Evolutionary conservation across 30 jellyfish, hydroid and myxozoan species (phyloP).

Genomic region (Calvadosia cruxmelitensis): DNA sequence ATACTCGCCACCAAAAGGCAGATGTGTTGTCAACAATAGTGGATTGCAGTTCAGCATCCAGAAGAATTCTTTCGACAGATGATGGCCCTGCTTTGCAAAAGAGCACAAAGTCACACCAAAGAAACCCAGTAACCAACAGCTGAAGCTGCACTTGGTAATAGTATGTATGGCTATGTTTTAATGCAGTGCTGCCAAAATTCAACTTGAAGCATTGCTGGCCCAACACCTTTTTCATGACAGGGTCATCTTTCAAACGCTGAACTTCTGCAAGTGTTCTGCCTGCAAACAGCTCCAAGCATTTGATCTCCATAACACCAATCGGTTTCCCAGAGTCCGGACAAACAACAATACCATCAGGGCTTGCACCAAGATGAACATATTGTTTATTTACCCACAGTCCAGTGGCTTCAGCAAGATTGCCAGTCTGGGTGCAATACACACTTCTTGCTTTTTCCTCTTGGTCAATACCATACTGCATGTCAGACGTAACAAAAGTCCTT

Average conservation of each 20-base stretch:
- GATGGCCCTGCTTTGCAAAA: slow-evolving; percentile 46
- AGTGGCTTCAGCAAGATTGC: not conserved
- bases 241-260: not conserved
- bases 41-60: slow-evolving; percentile 19
- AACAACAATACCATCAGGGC: not conserved
- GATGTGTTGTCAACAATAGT: not conserved
- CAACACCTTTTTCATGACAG: slow-evolving; percentile 1
- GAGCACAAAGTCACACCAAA: slow-evolving; percentile 54
- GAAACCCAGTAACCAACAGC: slow-evolving; percentile 35
- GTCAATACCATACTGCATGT: not conserved
- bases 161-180: slow-evolving; percentile 32
- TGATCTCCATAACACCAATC: not conserved
- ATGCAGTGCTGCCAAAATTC: slow-evolving; percentile 7
- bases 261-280: not conserved
- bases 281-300: not conserved
- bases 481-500: not conserved
- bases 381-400: not conserved
- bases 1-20: slow-evolving; percentile 42
- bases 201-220: slow-evolving; percentile 37
- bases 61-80: slow-evolving; percentile 33
- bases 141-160: slow-evolving; percentile 50
- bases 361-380: not conserved
- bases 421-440: not conserved
- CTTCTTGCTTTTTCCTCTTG: not conserved
- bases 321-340: not conserved